Evolutionary conservation across 64 coral and sea anemone genomes (phyloP).

Genomic region (Orbicella faveolata): DNA sequence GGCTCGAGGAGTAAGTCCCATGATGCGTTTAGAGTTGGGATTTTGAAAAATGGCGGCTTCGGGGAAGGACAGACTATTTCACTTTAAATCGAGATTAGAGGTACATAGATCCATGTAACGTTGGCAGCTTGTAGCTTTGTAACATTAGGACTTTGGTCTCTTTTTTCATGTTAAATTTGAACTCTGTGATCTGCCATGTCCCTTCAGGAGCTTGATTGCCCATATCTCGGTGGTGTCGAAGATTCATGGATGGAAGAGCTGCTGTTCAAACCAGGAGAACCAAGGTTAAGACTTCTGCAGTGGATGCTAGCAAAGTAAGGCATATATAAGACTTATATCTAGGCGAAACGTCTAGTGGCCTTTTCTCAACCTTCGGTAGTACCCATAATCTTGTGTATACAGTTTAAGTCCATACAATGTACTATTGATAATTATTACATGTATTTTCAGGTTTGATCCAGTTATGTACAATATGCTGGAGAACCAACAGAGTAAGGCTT

Average conservation of each 20-base stretch:
- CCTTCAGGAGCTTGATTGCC: conserved; percentile 88
- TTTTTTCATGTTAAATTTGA: neutral
- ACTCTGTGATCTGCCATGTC: neutral
- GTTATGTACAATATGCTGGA: conserved; percentile 68
- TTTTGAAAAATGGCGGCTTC: conserved; percentile 68
- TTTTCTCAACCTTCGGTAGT: too few species aligned
- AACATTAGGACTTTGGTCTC: too few species aligned
- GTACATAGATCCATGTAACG: neutral
- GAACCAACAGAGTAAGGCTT: conserved; percentile 40
- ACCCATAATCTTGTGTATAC: too few species aligned
- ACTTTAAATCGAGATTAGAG: conserved; percentile 49
- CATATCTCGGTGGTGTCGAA: conserved; percentile 93
- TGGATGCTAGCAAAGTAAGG: conserved; percentile 80
- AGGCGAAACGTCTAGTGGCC: too few species aligned
- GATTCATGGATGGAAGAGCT: conserved; percentile 96
- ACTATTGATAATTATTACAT: too few species aligned
- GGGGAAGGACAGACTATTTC: conserved; percentile 12
- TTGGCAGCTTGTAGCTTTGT: neutral
- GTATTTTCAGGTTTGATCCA: conserved; percentile 76
- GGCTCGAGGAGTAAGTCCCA: neutral
- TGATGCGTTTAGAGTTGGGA: conserved; percentile 9
- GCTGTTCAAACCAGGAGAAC: conserved; percentile 92
- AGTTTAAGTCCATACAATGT: too few species aligned
- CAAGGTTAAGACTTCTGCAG: conserved; percentile 87
- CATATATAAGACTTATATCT: neutral